A percentile compares a stretch with the other conserved stretches of the same genome.
These are phyloP conservation scores for Tetragnatha versicolor DNA, from an alignment of 1,140 invertebrate species.

Conservation along the genomic window DNA sequence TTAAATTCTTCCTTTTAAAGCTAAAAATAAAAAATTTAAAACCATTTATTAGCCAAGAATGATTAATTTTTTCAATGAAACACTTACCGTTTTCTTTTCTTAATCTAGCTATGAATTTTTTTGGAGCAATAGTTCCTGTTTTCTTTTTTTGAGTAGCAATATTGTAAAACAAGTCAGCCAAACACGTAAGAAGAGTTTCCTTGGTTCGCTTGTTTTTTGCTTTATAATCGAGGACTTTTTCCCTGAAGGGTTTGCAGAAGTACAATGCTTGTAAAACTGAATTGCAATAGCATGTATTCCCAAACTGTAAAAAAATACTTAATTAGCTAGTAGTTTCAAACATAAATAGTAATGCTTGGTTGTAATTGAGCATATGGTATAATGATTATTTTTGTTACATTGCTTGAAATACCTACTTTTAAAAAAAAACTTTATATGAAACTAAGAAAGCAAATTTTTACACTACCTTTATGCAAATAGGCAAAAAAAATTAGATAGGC, in stretches of 20 bases:
- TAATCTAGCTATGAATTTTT: slow-evolving; percentile 97
- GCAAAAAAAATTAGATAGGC: too few relatives aligned
- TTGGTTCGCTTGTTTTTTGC: slow-evolving; percentile 97
- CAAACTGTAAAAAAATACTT: slow-evolving; percentile 81
- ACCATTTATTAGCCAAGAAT: too few relatives aligned
- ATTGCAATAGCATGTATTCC: slow-evolving; percentile 99
- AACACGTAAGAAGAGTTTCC: slow-evolving; percentile 95
- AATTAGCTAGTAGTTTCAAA: neutral
- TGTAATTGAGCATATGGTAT: too few relatives aligned
- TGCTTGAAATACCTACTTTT: too few relatives aligned
- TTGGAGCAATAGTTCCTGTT: slow-evolving; percentile 98
- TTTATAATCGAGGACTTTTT: slow-evolving; percentile 98
- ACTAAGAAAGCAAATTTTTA: too few relatives aligned
- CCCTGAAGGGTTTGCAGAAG: slow-evolving; percentile 98
- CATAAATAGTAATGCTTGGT: neutral
- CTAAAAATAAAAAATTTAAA: too few relatives aligned
- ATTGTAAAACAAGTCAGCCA: slow-evolving; percentile 98
- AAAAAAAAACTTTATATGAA: too few relatives aligned
- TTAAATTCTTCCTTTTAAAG: too few relatives aligned
- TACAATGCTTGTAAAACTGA: slow-evolving; percentile 99
- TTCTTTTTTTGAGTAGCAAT: slow-evolving; percentile 99
- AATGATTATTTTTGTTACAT: too few relatives aligned
- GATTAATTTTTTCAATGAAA: too few relatives aligned
- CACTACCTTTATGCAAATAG: too few relatives aligned
- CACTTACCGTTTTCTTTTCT: slow-evolving; percentile 95